Conservation (phyloP, 2,888 invertebrate species). For the Parelbella ahira region DNA sequence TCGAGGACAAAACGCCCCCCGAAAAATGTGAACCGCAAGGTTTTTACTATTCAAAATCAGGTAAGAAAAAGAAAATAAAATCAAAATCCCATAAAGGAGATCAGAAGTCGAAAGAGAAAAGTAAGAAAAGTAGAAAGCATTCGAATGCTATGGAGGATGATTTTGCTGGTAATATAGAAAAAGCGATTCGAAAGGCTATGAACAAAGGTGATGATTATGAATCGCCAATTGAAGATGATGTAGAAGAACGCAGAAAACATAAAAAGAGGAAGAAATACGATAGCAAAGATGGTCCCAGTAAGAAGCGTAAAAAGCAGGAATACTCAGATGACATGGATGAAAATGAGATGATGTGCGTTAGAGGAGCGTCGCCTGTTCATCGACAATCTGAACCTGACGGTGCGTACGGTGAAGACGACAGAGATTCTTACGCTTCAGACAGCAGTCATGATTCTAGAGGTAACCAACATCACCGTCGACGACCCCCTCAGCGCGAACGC, state of each 20-base stretch:
- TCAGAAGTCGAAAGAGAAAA: conserved; percentile 74
- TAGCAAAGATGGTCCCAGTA: conserved; percentile 77
- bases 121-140: conserved; percentile 71
- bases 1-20: conserved; percentile 32
- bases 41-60: conserved; percentile 63
- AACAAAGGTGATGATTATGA: conserved; percentile 83
- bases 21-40: conserved; percentile 48
- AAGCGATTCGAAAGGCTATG: conserved; percentile 87
- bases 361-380: conserved; percentile 86
- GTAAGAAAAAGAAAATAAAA: conserved; percentile 70
- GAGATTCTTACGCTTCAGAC: conserved; percentile 75
- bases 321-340: conserved; percentile 84
- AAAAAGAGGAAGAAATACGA: conserved; percentile 81
- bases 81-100: conserved; percentile 70
- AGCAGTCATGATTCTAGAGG: conserved; percentile 79
- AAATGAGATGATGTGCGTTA: conserved; percentile 89
- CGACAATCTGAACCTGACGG: conserved; percentile 46
- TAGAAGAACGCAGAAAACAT: conserved; percentile 74
- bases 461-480: conserved; percentile 68
- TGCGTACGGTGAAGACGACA: conserved; percentile 72
- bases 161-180: conserved; percentile 89
- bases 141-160: conserved; percentile 81
- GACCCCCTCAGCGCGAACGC: conserved; percentile 61
- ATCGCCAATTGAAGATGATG: conserved; percentile 61
- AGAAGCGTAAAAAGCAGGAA: conserved; percentile 80